Evolutionary conservation across 2,797 vertebrate species (phyloP).

Genomic region (Mormyrops boulengeri): DNA sequence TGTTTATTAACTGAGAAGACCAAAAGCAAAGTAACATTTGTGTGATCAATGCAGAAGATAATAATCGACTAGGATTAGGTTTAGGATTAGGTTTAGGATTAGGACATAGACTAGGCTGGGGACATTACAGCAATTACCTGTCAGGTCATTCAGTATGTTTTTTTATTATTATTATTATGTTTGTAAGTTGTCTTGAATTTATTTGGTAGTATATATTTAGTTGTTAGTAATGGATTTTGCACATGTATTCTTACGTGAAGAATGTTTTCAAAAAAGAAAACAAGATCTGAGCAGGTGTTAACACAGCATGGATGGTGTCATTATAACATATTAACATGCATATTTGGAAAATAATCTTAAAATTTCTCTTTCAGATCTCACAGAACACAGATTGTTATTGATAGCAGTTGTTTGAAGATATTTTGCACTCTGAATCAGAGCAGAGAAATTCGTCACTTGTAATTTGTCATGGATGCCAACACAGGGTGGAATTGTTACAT

Average conservation of each 20-base stretch:
- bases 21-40: background rate
- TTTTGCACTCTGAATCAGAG: slow-evolving; percentile 14
- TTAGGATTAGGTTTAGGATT: background rate
- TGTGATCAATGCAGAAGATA: background rate
- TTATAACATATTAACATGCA: background rate
- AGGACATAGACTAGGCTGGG: background rate
- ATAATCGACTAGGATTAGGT: background rate
- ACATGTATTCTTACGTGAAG: background rate
- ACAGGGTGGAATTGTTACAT: slow-evolving; percentile 39
- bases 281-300: background rate
- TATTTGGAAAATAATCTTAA: slow-evolving; percentile 3
- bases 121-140: background rate
- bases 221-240: background rate
- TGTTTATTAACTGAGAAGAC: background rate
- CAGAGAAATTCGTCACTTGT: slow-evolving; percentile 28
- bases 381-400: slow-evolving; percentile 15
- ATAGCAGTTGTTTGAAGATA: background rate
- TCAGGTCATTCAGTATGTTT: background rate
- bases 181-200: background rate
- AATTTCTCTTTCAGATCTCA: slow-evolving; percentile 2
- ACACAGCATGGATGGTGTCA: background rate
- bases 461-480: slow-evolving; percentile 36
- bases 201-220: background rate
- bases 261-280: background rate
- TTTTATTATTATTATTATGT: background rate